Percentiles rank a stretch among this genome's conserved stretches.
phyloP scores from a whole-genome alignment of 2,113 vertebrate genomes.

The Chaetodon trifascialis region DNA sequence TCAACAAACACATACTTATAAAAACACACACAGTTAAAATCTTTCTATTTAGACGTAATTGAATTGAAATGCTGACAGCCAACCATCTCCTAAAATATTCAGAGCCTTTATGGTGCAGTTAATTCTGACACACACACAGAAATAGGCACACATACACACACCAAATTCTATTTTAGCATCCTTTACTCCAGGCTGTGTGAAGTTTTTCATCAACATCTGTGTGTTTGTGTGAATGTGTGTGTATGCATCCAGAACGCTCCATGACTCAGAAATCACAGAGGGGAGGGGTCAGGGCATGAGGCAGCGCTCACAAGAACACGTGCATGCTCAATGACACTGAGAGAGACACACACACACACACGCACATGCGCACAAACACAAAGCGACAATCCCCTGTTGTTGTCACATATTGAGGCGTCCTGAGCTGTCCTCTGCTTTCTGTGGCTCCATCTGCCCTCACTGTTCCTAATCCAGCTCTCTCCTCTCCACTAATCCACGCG shows the following conservation, averaged over 20 bases:
- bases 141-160: neutral
- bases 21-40: neutral
- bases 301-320: conserved; percentile 69
- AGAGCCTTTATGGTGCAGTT: conserved; percentile 23
- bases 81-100: conserved; percentile 31
- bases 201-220: conserved; percentile 11
- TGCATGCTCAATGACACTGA: conserved; percentile 62
- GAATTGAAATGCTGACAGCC: conserved; percentile 1
- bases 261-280: conserved; percentile 58
- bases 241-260: conserved; percentile 10
- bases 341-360: conserved; percentile 19
- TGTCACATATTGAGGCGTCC: conserved; percentile 65
- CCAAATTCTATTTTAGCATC: conserved; percentile 49
- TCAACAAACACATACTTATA: neutral
- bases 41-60: conserved; percentile 3
- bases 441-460: conserved; percentile 66
- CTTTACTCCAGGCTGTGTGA: conserved; percentile 41
- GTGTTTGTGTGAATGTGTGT: neutral
- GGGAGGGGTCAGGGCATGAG: conserved; percentile 74
- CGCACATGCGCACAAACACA: conserved; percentile 58
- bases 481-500: conserved; percentile 48
- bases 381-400: conserved; percentile 65
- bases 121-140: conserved; percentile 31
- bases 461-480: conserved; percentile 65
- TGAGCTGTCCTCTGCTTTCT: conserved; percentile 67